Evolutionary conservation across 2,113 vertebrate species (phyloP), one percentile per base, ranked within the genome.

Genomic region (Cepphus grylle): DNA sequence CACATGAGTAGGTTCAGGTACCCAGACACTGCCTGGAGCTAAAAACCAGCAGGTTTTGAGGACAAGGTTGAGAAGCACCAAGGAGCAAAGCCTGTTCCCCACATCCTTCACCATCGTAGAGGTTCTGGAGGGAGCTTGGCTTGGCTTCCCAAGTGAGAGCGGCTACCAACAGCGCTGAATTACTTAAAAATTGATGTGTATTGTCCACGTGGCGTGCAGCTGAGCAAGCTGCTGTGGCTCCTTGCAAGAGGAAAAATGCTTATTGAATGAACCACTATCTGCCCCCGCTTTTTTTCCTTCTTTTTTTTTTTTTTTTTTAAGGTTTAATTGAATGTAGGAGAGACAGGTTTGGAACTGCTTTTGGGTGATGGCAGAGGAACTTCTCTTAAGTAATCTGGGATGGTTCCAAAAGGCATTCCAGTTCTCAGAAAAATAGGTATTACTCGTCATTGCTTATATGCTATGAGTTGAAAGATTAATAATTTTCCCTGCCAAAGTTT

Each of bases 341-440:
- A 94, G 93, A 88, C 89, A 92, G 34, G 69, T 81, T 97, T 92
- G 73, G 88, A 94, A 94, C 86, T 42, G 70, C 80, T 92, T 66
- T 71, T 65, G 71, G 86, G 32, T 69, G 70, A 70, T 66, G 93
- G 83, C 80, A 90, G 47, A 81, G 55, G 56, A 81, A 59, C 80
- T 86, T 59, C 42, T 89, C 88, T 96, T 56, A 91, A 94, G 83
- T 93, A 95, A 94, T 50, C 61, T 65, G 70, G 89, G 67, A 11
- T 85, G 50, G 61, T 88, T 97, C 93, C 95, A 97, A 82, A 89
- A 80, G 47, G 47, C 90, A 86, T 95, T 96, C 93, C 92, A 88
- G 47, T 95, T 97, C 95, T 95, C 92, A 93, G 97, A 97, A 97
- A 96, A 96, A 88, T 88, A 93, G 90, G 78, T 78, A 93, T 86